phyloP scores from a whole-genome alignment of 2,113 vertebrate genomes.

The Cephalopholis sonnerati region DNA sequence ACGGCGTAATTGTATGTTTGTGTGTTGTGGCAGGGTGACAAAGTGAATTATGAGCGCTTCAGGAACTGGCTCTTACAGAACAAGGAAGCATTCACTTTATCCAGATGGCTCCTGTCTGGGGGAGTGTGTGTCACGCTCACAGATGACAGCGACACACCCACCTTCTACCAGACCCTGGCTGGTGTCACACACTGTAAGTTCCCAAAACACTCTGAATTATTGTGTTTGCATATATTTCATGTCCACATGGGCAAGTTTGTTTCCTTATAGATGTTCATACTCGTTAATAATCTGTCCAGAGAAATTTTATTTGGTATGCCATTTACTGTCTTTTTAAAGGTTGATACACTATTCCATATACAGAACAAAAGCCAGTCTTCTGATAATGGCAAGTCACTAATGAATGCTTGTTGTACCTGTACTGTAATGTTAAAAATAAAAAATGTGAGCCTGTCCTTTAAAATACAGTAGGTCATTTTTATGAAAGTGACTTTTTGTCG shows the following conservation, averaged over 20 bases:
- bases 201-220: neutral
- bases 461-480: too few relatives aligned
- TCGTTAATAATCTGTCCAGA: neutral
- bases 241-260: neutral
- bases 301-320: neutral
- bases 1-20: neutral
- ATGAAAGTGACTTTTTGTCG: too few relatives aligned
- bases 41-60: constrained; percentile 98
- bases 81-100: constrained; percentile 97
- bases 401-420: neutral
- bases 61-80: constrained; percentile 96
- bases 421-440: neutral
- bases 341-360: too few relatives aligned
- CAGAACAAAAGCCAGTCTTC: neutral
- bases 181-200: constrained; percentile 98
- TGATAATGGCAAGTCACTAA: neutral
- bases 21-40: constrained; percentile 89
- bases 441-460: neutral
- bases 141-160: constrained; percentile 98
- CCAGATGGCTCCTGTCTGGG: constrained; percentile 96
- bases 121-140: constrained; percentile 97
- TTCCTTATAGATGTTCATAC: neutral
- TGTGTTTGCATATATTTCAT: neutral
- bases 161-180: constrained; percentile 98
- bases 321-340: neutral